These are phyloP conservation scores for Lophura nycthemera DNA, from an alignment of 2,113 vertebrate genomes.

Conservation along the genomic window DNA sequence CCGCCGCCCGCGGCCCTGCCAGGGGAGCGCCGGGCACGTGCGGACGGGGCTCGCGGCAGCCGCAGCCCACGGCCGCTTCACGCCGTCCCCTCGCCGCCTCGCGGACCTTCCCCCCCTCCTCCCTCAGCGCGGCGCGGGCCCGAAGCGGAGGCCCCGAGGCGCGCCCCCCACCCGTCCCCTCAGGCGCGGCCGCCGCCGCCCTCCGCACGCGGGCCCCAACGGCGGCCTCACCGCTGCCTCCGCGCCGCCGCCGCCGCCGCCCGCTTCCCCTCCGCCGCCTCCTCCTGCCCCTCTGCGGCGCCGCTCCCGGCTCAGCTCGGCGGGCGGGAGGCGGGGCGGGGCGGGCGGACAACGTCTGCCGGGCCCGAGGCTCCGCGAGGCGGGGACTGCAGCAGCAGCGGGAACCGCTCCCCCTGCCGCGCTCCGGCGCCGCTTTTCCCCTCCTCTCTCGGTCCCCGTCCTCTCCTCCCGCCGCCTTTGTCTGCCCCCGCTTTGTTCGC, in stretches of 20 bases:
- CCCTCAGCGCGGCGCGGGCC: too few species aligned
- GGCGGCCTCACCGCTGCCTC: neutral
- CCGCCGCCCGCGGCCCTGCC: neutral
- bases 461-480: neutral
- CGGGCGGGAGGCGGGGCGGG: neutral
- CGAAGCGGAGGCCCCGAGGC: too few species aligned
- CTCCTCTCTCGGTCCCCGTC: neutral
- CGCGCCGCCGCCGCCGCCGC: neutral
- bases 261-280: neutral
- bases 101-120: too few species aligned
- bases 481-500: neutral
- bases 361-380: neutral
- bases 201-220: neutral
- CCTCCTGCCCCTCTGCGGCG: constrained; percentile 11
- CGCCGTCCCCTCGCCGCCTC: neutral
- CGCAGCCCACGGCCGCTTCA: neutral
- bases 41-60: too few species aligned
- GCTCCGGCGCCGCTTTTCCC: neutral
- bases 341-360: constrained; percentile 3
- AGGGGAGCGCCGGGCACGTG: neutral
- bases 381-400: constrained; percentile 49
- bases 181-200: neutral
- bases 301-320: constrained; percentile 18
- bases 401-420: neutral
- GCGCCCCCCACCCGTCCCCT: neutral